Evolutionary conservation across 2,797 vertebrate genomes (phyloP).

Genomic region (Syngnathus rostellatus): DNA sequence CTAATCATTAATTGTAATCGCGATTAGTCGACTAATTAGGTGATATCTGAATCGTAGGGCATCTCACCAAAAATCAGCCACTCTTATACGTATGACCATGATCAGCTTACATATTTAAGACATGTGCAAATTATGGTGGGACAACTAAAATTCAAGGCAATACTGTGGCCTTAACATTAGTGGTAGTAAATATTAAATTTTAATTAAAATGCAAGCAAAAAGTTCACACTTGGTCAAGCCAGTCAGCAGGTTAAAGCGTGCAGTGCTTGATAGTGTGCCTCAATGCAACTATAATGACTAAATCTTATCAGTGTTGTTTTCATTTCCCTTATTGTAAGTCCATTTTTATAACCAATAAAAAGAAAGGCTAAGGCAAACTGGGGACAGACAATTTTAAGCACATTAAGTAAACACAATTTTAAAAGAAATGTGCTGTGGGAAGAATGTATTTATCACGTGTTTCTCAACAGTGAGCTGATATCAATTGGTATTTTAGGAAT

Average conservation of each 20-base stretch:
- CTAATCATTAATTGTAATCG: too few relatives aligned
- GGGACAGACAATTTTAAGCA: conserved; percentile 37
- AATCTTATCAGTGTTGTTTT: conserved; percentile 55
- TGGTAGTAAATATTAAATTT: too few relatives aligned
- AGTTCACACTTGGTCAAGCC: conserved; percentile 47
- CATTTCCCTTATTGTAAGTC: conserved; percentile 32
- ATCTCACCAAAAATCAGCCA: too few relatives aligned
- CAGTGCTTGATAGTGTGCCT: conserved; percentile 22
- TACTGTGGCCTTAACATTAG: too few relatives aligned
- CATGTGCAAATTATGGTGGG: too few relatives aligned
- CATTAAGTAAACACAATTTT: conserved; percentile 37
- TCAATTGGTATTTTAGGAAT: conserved; percentile 34
- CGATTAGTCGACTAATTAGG: too few relatives aligned
- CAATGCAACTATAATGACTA: conserved; percentile 34
- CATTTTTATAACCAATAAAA: conserved; percentile 57
- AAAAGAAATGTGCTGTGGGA: conserved; percentile 45
- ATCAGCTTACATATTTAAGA: too few relatives aligned
- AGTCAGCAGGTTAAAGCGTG: conserved; percentile 34
- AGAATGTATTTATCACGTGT: conserved; percentile 50
- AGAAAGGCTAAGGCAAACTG: conserved; percentile 20
- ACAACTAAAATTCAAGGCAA: too few relatives aligned
- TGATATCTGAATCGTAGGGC: too few relatives aligned
- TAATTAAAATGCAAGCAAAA: too few relatives aligned
- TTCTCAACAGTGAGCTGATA: conserved; percentile 41
- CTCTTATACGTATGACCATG: too few relatives aligned